Percentiles rank a stretch among this genome's conserved stretches.
phyloP scores from a whole-genome alignment of 2,797 vertebrate genomes.

The Melanotaenia trifasciata region DNA sequence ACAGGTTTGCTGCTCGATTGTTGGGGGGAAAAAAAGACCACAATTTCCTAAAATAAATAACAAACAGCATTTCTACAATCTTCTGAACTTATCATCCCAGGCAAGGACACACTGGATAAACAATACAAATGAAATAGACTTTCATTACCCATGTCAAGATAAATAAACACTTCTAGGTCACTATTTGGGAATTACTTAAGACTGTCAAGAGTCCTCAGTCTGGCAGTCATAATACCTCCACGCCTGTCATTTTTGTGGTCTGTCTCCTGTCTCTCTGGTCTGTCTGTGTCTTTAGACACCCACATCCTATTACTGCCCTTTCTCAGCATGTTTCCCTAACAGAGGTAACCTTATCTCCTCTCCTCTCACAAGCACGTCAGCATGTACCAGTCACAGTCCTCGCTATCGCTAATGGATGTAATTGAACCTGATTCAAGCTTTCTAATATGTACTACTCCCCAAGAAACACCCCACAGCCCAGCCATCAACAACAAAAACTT shows the following conservation, averaged over 20 bases:
- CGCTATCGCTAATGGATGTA: conserved; percentile 67
- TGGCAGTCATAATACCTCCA: conserved; percentile 23
- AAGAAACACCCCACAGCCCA: conserved; percentile 12
- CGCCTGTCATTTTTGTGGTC: conserved; percentile 49
- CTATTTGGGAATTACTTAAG: conserved; percentile 16
- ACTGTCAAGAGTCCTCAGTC: conserved; percentile 14
- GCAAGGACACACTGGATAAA: conserved; percentile 53
- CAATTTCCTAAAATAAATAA: conserved; percentile 58
- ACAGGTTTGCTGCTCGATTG: conserved; percentile 13
- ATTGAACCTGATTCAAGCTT: conserved; percentile 52
- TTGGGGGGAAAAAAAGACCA: conserved; percentile 2
- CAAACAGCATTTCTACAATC: conserved; percentile 42
- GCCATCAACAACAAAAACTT: neutral
- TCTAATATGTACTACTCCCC: conserved; percentile 32
- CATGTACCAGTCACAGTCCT: conserved; percentile 50
- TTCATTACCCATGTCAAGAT: conserved; percentile 47
- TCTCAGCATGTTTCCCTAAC: conserved; percentile 36
- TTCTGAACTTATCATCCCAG: conserved; percentile 32
- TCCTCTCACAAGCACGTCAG: conserved; percentile 50
- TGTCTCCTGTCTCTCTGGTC: conserved; percentile 62
- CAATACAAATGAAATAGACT: conserved; percentile 41
- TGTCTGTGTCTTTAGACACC: conserved; percentile 48
- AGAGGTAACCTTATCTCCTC: conserved; percentile 63
- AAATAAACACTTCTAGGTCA: conserved; percentile 13
- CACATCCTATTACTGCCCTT: conserved; percentile 26